Evolutionary conservation across 1,140 invertebrate genomes (phyloP).

Genomic region (Neelides sp.): DNA sequence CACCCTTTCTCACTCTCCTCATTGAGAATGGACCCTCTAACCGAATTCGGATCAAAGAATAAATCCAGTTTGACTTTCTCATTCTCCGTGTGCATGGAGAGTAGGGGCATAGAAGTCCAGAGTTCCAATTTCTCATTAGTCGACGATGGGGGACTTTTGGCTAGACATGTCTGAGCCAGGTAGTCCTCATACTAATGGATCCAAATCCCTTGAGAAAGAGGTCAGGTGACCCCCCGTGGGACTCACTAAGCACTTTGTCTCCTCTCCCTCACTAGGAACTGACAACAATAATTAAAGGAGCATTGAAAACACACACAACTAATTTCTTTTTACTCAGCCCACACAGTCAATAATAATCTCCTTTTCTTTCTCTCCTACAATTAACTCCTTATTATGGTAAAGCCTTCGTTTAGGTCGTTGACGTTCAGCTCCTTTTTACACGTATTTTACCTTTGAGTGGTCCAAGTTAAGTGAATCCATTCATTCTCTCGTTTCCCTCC

Average conservation of each 20-base stretch:
- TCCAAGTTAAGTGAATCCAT: too few species aligned
- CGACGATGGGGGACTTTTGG: not conserved
- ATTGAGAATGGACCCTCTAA: too few species aligned
- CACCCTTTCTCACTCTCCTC: slow-evolving; percentile 3
- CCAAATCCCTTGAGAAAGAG: not conserved
- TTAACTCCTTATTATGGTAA: too few species aligned
- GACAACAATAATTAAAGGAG: slow-evolving; percentile 12
- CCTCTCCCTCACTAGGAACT: slow-evolving; percentile 13
- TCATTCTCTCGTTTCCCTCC: too few species aligned
- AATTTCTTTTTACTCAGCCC: slow-evolving; percentile 13
- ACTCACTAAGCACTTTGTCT: slow-evolving; percentile 16
- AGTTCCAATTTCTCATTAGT: slow-evolving; percentile 4
- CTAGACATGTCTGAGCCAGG: not conserved
- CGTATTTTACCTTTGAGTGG: too few species aligned
- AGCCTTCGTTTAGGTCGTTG: too few species aligned
- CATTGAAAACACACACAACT: slow-evolving; percentile 15
- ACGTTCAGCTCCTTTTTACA: too few species aligned
- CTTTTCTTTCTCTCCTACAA: too few species aligned
- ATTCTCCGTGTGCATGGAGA: not conserved
- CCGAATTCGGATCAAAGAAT: too few species aligned
- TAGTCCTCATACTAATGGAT: not conserved
- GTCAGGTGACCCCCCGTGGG: slow-evolving; percentile 6
- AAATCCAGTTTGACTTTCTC: too few species aligned
- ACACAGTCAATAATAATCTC: slow-evolving; percentile 13
- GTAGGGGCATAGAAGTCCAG: not conserved